These are phyloP conservation scores for Hycleus cichorii DNA, from an alignment of 1,140 invertebrate species.

Conservation along the genomic window DNA sequence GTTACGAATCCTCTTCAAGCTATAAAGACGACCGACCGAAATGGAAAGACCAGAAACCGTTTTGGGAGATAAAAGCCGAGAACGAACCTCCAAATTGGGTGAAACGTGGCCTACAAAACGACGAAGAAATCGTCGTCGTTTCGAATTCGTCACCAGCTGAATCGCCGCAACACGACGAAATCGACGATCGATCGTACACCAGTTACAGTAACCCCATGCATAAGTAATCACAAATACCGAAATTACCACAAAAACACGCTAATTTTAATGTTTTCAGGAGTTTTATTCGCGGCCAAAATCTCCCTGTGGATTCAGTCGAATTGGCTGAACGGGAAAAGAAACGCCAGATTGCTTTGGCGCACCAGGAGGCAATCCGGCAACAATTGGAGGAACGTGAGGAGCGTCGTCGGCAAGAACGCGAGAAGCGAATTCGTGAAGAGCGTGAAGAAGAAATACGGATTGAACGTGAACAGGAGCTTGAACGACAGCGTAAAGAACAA, in stretches of 20 bases:
- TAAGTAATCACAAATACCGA: slow-evolving; percentile 21
- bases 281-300: slow-evolving; percentile 62
- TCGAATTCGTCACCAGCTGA: slow-evolving; percentile 36
- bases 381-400: slow-evolving; percentile 65
- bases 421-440: slow-evolving; percentile 54
- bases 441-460: slow-evolving; percentile 59
- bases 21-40: slow-evolving; percentile 55
- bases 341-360: slow-evolving; percentile 60
- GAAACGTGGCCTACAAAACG: slow-evolving; percentile 49
- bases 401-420: slow-evolving; percentile 55
- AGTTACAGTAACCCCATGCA: slow-evolving; percentile 29
- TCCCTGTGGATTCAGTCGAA: slow-evolving; percentile 58
- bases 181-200: slow-evolving; percentile 31
- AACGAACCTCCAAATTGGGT: slow-evolving; percentile 53
- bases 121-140: slow-evolving; percentile 35
- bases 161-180: slow-evolving; percentile 37
- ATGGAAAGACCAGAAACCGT: slow-evolving; percentile 55
- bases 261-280: slow-evolving; percentile 24
- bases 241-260: background rate
- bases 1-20: slow-evolving; percentile 12
- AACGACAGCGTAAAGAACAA: slow-evolving; percentile 51
- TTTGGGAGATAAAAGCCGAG: slow-evolving; percentile 56
- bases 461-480: slow-evolving; percentile 55
- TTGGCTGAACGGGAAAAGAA: slow-evolving; percentile 59
- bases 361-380: slow-evolving; percentile 63